Conservation (phyloP, 1,140 invertebrate species). For the Zaprionus kolodkinae region DNA sequence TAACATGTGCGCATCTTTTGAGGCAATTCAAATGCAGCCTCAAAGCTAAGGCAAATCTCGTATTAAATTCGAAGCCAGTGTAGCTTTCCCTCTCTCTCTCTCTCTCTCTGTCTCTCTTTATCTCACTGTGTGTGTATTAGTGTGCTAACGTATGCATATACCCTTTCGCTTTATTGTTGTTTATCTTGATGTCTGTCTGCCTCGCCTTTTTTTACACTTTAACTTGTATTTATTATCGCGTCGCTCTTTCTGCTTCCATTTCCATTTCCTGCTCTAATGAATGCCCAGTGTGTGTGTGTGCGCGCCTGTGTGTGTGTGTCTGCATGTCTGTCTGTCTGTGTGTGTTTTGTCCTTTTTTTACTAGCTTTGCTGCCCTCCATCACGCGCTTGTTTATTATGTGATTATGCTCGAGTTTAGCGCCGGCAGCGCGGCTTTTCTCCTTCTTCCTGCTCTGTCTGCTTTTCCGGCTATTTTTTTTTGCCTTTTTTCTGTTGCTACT, state of each 20-base stretch:
- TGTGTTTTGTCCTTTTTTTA: conserved; percentile 15
- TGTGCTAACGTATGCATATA: conserved; percentile 41
- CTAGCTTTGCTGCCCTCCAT: conserved; percentile 22
- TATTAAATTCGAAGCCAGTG: conserved; percentile 54
- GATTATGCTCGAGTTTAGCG: conserved; percentile 76
- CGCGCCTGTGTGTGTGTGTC: conserved; percentile 12
- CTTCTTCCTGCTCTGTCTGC: neutral
- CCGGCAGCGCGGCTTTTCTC: conserved; percentile 35
- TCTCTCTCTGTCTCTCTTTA: no score
- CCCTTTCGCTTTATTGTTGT: conserved; percentile 54
- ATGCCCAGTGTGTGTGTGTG: conserved; percentile 41
- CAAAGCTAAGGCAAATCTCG: conserved; percentile 31
- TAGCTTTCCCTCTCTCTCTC: no score
- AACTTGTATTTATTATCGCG: conserved; percentile 76
- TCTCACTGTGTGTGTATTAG: conserved; percentile 2
- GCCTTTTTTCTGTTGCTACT: conserved; percentile 52
- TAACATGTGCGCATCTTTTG: conserved; percentile 19
- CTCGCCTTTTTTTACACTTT: conserved; percentile 68
- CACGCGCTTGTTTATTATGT: conserved; percentile 72
- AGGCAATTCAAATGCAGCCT: conserved; percentile 37
- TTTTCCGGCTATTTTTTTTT: conserved; percentile 52
- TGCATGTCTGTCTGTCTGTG: neutral
- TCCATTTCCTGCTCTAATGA: conserved; percentile 61
- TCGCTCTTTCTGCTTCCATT: conserved; percentile 48
- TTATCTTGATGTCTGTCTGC: conserved; percentile 69